These are phyloP conservation scores for Alloscopus bannaensis DNA, from an alignment of 2,888 invertebrate genomes.

Conservation along the genomic window DNA sequence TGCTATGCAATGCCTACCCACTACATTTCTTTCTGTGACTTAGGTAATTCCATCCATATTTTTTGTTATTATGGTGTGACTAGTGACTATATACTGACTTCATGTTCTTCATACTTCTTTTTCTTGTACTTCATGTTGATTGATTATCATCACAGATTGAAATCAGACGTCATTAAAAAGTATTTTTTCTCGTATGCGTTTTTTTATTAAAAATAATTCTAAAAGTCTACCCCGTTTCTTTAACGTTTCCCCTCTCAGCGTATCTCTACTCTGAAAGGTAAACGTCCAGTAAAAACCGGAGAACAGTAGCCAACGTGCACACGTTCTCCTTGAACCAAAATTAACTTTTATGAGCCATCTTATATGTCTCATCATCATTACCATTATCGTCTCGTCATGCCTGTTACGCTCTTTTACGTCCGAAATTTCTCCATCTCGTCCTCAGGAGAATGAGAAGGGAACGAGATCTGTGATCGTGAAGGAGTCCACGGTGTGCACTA, in stretches of 20 bases:
- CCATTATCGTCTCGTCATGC: slow-evolving; percentile 42
- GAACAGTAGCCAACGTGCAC: background rate
- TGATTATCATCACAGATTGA: slow-evolving; percentile 51
- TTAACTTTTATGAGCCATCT: slow-evolving; percentile 64
- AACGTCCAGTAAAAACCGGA: too few relatives aligned
- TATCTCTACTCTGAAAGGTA: too few relatives aligned
- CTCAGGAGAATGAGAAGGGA: too few relatives aligned
- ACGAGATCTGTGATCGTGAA: too few relatives aligned
- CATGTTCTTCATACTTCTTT: background rate
- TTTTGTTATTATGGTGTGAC: too few relatives aligned
- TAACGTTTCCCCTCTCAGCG: too few relatives aligned
- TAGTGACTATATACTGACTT: too few relatives aligned
- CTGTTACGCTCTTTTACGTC: slow-evolving; percentile 22
- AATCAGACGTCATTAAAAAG: slow-evolving; percentile 42
- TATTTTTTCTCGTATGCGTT: background rate
- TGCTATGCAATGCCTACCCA: background rate
- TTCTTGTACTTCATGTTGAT: slow-evolving; percentile 27
- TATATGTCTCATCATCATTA: slow-evolving; percentile 63
- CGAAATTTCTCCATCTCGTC: too few relatives aligned
- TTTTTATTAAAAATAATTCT: slow-evolving; percentile 27
- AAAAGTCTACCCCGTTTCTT: too few relatives aligned
- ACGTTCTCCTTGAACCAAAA: slow-evolving; percentile 33
- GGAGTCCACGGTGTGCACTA: too few relatives aligned
- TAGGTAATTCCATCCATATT: too few relatives aligned
- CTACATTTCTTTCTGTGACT: too few relatives aligned